These are phyloP conservation scores for Tupaia chinensis DNA, from an alignment of 2,113 vertebrate species.

Conservation along the genomic window DNA sequence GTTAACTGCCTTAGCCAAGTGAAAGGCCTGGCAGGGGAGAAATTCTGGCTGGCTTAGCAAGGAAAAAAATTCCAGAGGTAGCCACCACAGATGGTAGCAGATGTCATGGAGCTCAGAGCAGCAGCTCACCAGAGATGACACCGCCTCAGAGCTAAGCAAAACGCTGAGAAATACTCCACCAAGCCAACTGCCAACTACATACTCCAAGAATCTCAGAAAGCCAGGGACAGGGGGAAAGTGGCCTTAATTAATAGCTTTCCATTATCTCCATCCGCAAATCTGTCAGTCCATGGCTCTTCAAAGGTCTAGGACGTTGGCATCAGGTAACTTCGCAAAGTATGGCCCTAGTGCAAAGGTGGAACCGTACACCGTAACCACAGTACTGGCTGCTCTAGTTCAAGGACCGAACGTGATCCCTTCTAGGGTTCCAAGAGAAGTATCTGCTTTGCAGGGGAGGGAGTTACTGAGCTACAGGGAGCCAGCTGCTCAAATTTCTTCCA, in stretches of 20 bases:
- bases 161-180: neutral
- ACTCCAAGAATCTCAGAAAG: neutral
- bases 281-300: neutral
- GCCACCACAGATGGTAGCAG: constrained; percentile 69
- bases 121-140: constrained; percentile 52
- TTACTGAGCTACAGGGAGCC: neutral
- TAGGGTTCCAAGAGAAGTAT: neutral
- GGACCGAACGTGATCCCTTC: neutral
- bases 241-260: neutral
- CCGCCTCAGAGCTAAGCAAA: constrained; percentile 25
- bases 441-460: neutral
- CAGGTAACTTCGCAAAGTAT: neutral
- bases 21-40: constrained; percentile 61
- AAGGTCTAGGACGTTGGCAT: neutral
- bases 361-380: fast-evolving
- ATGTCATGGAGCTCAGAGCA: neutral
- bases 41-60: constrained; percentile 52
- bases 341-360: neutral
- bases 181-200: neutral
- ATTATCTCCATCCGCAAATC: constrained; percentile 1
- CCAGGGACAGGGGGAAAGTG: neutral
- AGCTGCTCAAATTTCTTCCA: neutral
- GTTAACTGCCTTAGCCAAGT: constrained; percentile 32
- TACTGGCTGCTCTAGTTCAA: neutral
- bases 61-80: constrained; percentile 59